phyloP scores from a whole-genome alignment of 2,113 vertebrate genomes.

The Parus major region DNA sequence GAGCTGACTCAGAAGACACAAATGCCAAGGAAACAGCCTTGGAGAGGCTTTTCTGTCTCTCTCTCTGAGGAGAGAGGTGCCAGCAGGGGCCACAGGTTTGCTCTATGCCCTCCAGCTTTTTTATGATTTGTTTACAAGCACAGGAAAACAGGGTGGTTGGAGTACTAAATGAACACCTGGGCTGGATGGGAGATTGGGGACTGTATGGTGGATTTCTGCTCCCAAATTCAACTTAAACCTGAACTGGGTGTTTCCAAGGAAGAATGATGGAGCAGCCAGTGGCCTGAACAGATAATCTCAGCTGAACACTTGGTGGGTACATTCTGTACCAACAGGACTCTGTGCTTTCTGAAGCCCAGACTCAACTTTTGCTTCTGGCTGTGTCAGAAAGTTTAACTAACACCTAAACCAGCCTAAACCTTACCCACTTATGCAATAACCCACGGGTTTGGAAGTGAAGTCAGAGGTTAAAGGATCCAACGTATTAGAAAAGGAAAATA shows the following conservation, averaged over 20 bases:
- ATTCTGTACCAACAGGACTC: background rate
- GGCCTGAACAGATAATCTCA: background rate
- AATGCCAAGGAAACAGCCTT: background rate
- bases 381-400: background rate
- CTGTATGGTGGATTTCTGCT: background rate
- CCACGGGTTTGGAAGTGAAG: background rate
- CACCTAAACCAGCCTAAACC: background rate
- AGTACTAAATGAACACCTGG: background rate
- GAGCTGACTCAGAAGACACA: background rate
- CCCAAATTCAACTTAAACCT: background rate
- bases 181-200: background rate
- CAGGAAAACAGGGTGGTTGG: background rate
- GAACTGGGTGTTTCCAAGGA: background rate
- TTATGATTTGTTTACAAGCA: background rate
- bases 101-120: background rate
- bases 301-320: background rate
- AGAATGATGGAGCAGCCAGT: fast-evolving
- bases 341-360: background rate
- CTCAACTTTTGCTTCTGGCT: background rate
- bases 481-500: background rate
- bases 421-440: background rate
- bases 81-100: background rate
- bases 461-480: background rate
- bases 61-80: background rate
- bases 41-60: background rate